Base-by-base conservation (phyloP, 2,888 invertebrate species). In the Mystacides longicornis region DNA sequence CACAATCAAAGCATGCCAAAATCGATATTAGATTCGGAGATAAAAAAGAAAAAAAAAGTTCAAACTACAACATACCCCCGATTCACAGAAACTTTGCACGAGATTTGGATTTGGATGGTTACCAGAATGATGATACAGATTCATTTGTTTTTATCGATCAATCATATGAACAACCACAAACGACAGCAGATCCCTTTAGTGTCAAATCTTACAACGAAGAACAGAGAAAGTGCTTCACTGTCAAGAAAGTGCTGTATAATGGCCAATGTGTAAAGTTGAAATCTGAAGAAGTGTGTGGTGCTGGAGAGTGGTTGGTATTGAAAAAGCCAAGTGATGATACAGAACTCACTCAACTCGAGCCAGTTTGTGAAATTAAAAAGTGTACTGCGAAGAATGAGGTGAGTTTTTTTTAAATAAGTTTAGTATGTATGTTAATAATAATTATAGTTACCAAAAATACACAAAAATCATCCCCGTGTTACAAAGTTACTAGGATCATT, bases 321-420 rank as follows among this genome's bases (percentile, higher is more conserved):
- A 49, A 54, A 22, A 43, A 33, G 27, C 54, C 43, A 3, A 11
- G 7, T 3, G 18, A n/a, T 11, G 54, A 21, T 7, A 23, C 42
- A 19, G 47, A 49, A 1, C 4, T 20, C 2, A 45, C 22, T 20
- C 11, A 22, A 18, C 23, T 51, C 23, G 45, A 55, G 23, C 51
- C 54, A 33, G 47, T 33, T 21, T 57, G 57, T 49, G 23, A 53
- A 18, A 20, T 27, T 11, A 54, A 57, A 20, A 53, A 43, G 1
- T 57, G 57, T 20, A 1, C 22, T 9, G 18, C 43, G n/a, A 14
- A 43, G 9, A 37, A 57, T n/a, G 54, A 54, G 54, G 57, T 57
- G 20, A 54, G 54, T 23, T 18, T 19, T 51, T 20, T 4, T 18
- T 18, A 5, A 11, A n/a, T 43, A 43, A 43, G 7, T 11, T 43